Percentiles rank a stretch among this genome's conserved stretches.
Evolutionary conservation across 2,888 invertebrate genomes (phyloP).

Genomic region (Yponomeuta plumbellus): DNA sequence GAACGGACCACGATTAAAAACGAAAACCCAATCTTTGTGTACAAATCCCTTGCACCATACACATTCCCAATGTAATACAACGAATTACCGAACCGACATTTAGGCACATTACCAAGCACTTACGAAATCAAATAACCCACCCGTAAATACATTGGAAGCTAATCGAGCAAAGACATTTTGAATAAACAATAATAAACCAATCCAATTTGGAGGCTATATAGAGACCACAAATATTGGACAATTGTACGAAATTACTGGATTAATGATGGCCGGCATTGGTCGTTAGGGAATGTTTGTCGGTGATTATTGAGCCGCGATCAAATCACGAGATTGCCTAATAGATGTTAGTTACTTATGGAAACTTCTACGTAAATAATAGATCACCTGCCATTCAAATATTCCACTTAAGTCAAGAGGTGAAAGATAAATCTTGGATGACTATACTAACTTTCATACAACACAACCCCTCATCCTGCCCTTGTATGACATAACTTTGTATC

Average conservation of each 20-base stretch:
- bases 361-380: background rate
- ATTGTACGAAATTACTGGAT: constrained; percentile 43
- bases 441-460: no score
- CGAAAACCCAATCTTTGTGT: no score
- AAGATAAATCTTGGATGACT: no score
- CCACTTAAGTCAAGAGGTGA: background rate
- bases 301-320: constrained; percentile 22
- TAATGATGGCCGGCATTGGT: constrained; percentile 48
- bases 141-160: constrained; percentile 13
- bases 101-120: constrained; percentile 8
- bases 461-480: no score
- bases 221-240: constrained; percentile 33
- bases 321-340: constrained; percentile 27
- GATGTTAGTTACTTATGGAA: constrained; percentile 19
- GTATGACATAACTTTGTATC: no score
- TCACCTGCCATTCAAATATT: background rate
- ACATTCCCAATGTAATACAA: background rate
- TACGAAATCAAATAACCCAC: constrained; percentile 13
- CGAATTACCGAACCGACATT: constrained; percentile 6
- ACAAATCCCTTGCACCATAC: background rate
- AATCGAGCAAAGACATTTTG: constrained; percentile 11
- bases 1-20: no score
- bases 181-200: constrained; percentile 26
- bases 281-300: constrained; percentile 35
- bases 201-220: constrained; percentile 22